Base-by-base conservation (phyloP, 2,113 vertebrate genomes). In the Struthio camelus region DNA sequence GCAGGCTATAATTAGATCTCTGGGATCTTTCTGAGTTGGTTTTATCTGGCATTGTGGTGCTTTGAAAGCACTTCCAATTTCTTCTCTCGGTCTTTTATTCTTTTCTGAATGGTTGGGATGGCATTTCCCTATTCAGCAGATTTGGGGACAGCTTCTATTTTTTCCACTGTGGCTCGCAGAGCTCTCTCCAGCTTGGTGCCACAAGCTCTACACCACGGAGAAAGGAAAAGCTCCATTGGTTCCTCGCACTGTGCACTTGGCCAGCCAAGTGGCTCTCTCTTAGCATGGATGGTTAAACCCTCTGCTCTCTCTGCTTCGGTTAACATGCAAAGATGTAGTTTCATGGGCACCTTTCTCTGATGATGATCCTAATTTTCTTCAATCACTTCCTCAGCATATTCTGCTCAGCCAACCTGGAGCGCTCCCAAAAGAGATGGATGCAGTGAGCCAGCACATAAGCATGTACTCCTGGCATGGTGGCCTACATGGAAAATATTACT, bases 41-140 rank as follows among this genome's bases (percentile, higher is more conserved):
- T 90, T 91, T 81, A 71, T 93, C 84, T 84, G 80, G 84, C 77
- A 94, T 86, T 96, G 94, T 94, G 70, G 53, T 92, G 76, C 82
- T 92, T 89, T 71, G 72, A 93, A 94, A 94, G 89, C 89, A 67
- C 80, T 95, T 95, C 82, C 46, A 87, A 48, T 78, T 89, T 96
- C 64, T 95, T 69, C 67, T 91, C 36, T 58, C 58, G 9, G 65
- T 75, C 51, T 72, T 73, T 79, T 42, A 78, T 36, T 38, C n/a
- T 87, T 96, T 94, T 75, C 88, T 95, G 56, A 84, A 81, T 72
- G 32, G 80, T 72, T 67, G 73, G 90, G 94, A 93, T 90, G 90
- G 84, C 73, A 93, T 96, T 93, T 91, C 92, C 66, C 95, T 96
- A 84, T 92, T 97, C 96, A 97, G 96, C 95, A 97, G 82, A 91